phyloP scores from a whole-genome alignment of 2,888 invertebrate species.

The Sinotaia quadrata region DNA sequence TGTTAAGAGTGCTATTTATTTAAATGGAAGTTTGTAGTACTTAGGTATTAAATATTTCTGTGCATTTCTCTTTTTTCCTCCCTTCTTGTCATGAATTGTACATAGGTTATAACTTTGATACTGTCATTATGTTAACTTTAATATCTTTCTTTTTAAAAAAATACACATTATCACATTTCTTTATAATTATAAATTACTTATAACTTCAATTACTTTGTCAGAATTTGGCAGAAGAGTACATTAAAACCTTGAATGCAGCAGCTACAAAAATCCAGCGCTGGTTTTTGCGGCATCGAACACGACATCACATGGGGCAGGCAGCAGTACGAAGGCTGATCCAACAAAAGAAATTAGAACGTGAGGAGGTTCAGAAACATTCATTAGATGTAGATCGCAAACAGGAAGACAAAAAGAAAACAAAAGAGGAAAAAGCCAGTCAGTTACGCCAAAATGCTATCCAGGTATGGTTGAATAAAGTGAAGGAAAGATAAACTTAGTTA shows the following conservation, averaged over 20 bases:
- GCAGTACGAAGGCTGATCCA: slow-evolving; percentile 65
- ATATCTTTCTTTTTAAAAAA: too few relatives aligned
- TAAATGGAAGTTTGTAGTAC: too few relatives aligned
- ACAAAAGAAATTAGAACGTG: slow-evolving; percentile 58
- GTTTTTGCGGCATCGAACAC: slow-evolving; percentile 55
- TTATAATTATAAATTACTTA: too few relatives aligned
- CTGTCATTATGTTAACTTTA: too few relatives aligned
- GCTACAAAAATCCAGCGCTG: slow-evolving; percentile 68
- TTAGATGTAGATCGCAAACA: slow-evolving; percentile 48
- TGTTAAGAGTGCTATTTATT: too few relatives aligned
- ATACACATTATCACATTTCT: too few relatives aligned
- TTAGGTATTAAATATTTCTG: too few relatives aligned
- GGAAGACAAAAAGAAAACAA: slow-evolving; percentile 56
- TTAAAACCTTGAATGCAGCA: slow-evolving; percentile 57
- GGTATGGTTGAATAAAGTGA: slow-evolving; percentile 47
- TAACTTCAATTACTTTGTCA: too few relatives aligned
- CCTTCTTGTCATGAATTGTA: too few relatives aligned
- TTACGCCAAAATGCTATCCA: slow-evolving; percentile 67
- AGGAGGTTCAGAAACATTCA: slow-evolving; percentile 42
- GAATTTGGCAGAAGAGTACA: slow-evolving; percentile 62
- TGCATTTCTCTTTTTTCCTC: too few relatives aligned
- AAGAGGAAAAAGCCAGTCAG: slow-evolving; percentile 66
- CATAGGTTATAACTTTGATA: too few relatives aligned
- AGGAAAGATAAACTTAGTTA: background rate
- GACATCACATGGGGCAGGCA: slow-evolving; percentile 58